These are phyloP conservation scores for Drosophila pegasa DNA, from an alignment of 2,888 invertebrate species.

Conservation along the genomic window DNA sequence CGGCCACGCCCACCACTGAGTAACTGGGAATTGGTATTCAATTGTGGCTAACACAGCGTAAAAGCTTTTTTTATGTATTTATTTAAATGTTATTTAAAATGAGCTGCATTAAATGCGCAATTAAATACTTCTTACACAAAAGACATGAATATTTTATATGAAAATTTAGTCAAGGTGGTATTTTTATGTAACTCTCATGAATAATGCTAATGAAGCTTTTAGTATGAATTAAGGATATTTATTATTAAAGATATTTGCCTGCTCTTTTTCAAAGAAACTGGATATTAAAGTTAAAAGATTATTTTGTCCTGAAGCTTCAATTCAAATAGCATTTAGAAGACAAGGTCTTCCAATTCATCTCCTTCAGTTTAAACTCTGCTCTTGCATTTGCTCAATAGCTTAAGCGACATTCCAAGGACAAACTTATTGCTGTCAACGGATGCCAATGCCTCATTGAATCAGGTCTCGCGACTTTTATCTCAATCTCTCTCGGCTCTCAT, in stretches of 20 bases:
- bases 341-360: background rate
- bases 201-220: background rate
- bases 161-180: background rate
- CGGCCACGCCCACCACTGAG: slow-evolving; percentile 37
- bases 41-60: slow-evolving; percentile 10
- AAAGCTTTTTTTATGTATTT: background rate
- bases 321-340: background rate
- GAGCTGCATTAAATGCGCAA: slow-evolving; percentile 2
- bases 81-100: slow-evolving; percentile 16
- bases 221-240: no score
- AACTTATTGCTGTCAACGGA: slow-evolving; percentile 21
- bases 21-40: slow-evolving; percentile 15
- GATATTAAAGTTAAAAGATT: no score
- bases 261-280: no score
- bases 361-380: background rate
- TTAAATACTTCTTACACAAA: background rate
- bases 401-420: slow-evolving; percentile 14
- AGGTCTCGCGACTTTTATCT: slow-evolving; percentile 1
- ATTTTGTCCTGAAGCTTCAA: background rate
- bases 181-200: background rate
- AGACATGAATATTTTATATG: background rate
- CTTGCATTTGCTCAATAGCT: background rate
- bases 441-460: slow-evolving; percentile 3
- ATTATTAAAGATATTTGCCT: background rate
- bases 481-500: background rate